Evolutionary conservation across 2,113 vertebrate species (phyloP), one percentile per base, ranked within the genome.

Genomic region (Erpornis zantholeuca): DNA sequence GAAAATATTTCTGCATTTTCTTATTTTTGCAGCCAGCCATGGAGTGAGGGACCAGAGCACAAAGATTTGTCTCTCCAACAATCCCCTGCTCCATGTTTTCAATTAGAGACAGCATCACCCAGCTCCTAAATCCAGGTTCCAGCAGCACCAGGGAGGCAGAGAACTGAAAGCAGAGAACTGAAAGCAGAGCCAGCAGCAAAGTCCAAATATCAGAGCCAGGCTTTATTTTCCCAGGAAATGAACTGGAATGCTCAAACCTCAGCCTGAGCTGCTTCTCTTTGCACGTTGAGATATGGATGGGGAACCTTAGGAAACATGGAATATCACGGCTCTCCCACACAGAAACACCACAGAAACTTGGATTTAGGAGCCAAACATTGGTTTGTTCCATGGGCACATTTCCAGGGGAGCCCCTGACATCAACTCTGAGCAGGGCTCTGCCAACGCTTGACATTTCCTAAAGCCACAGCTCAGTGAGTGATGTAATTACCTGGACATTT

Each of bases 231-330:
- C 52, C 35, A 25, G 6, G 3, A 29, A 82, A 17, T 38, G 12
- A 68, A 63, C 11, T 1, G 2, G 66, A 91, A 49, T 3, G 16
- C 38, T 81, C n/a, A 44, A 12, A 17, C 6, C 27, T 12, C n/a
- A 86, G 2, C 60, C 50, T n/a, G 53, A 61, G 28, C 49, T 63
- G 15, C 72, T 15, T 42, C 31, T 49, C 3, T 4, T 23, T 40
- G 49, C 50, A 17, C 8, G 0, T 0, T 18, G 40, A 61, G 52
- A 7, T 15, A 3, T 0, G 50, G 38, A 9, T 8, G 40, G 33
- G 19, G 19, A 22, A 27, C 27, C 33, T 42, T 19, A 47, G 20
- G 53, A 40, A 87, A 53, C 6, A 5, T 6, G 36, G 56, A n/a
- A 28, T 49, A 14, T 23, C 70, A 56, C 2, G 1, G 56, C 29